A percentile compares a stretch with the other conserved stretches of the same genome.
phyloP scores from a whole-genome alignment of 2,888 invertebrate genomes.

The Agrilus mali region DNA sequence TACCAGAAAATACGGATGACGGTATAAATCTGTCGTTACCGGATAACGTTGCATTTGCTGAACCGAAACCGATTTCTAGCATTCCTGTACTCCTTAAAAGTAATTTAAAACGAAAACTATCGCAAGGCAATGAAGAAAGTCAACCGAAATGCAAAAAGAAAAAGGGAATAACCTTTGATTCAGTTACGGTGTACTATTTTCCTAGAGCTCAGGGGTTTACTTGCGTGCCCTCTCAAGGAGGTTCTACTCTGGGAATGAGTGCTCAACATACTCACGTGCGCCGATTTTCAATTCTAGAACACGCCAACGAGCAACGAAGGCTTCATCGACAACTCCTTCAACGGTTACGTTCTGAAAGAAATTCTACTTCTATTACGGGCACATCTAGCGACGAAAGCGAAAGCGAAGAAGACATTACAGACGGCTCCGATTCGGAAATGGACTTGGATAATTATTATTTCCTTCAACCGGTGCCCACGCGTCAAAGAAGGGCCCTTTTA shows the following conservation, averaged over 20 bases:
- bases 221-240: constrained; percentile 82
- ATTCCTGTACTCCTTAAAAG: constrained; percentile 39
- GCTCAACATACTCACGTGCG: constrained; percentile 56
- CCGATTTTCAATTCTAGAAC: constrained; percentile 75
- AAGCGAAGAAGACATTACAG: constrained; percentile 77
- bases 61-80: constrained; percentile 8
- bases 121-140: constrained; percentile 35
- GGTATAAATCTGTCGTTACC: constrained; percentile 18
- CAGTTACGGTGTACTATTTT: constrained; percentile 91
- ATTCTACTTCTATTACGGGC: constrained; percentile 33
- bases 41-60: constrained; percentile 13
- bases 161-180: constrained; percentile 76
- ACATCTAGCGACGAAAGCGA: constrained; percentile 32
- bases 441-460: constrained; percentile 86
- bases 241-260: constrained; percentile 89
- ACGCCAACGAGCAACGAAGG: constrained; percentile 77
- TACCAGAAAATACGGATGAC: constrained; percentile 7
- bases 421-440: constrained; percentile 69
- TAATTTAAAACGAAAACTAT: constrained; percentile 55
- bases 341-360: constrained; percentile 55
- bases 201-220: constrained; percentile 84
- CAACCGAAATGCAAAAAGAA: constrained; percentile 51
- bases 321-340: constrained; percentile 72
- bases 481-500: constrained; percentile 76
- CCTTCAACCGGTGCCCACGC: constrained; percentile 82